phyloP scores from a whole-genome alignment of 2,113 vertebrate species.

The Trichomycterus rosablanca region DNA sequence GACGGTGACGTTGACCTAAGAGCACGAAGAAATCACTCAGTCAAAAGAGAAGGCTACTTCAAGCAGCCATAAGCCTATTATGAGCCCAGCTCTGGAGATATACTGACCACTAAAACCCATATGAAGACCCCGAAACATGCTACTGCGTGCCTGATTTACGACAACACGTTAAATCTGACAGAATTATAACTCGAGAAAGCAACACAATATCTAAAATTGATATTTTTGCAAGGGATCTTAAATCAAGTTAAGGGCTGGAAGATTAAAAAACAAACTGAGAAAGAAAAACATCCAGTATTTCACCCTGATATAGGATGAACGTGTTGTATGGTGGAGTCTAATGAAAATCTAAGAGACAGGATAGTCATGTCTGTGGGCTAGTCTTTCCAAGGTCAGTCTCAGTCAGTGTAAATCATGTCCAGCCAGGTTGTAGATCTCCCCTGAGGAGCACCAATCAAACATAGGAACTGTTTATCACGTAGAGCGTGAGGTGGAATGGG shows the following conservation, averaged over 20 bases:
- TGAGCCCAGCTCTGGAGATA: constrained; percentile 1
- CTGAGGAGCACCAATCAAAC: constrained; percentile 63
- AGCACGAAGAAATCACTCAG: constrained; percentile 19
- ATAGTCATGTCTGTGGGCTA: constrained; percentile 48
- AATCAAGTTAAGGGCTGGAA: constrained; percentile 16
- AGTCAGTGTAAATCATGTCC: constrained; percentile 81
- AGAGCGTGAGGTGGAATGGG: not conserved
- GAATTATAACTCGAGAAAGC: constrained; percentile 25
- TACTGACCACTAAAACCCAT: constrained; percentile 8
- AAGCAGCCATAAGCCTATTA: constrained; percentile 14
- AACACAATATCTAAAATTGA: constrained; percentile 10
- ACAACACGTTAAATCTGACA: constrained; percentile 14
- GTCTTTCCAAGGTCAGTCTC: constrained; percentile 77
- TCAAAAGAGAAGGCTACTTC: not conserved
- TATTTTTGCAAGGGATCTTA: constrained; percentile 6
- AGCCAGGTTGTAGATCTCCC: constrained; percentile 63
- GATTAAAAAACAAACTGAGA: not conserved
- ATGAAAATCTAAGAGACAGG: not conserved
- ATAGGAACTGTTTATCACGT: constrained; percentile 54
- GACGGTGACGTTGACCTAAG: constrained; percentile 88
- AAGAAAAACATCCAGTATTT: too few relatives aligned
- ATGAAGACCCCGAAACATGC: not conserved
- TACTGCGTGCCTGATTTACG: constrained; percentile 6
- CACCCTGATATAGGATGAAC: constrained; percentile 4
- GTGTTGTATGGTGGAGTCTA: too few relatives aligned